Evolutionary conservation across 2,797 vertebrate genomes (phyloP).

Genomic region (Diplodus puntazzo): DNA sequence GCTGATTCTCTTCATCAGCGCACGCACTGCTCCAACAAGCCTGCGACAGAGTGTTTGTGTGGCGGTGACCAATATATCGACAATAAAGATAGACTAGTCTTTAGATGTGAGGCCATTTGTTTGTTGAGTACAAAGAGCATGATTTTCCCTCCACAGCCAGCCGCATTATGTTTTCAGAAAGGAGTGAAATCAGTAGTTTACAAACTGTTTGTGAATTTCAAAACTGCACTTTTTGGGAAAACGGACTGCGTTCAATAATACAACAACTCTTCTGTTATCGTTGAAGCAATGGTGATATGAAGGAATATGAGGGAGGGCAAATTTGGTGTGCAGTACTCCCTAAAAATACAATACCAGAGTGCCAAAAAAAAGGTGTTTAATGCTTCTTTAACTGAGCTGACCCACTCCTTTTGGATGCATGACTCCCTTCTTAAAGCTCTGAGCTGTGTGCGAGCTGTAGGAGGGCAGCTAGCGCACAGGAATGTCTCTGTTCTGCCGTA

Average conservation of each 20-base stretch:
- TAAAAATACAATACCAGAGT: conserved; percentile 37
- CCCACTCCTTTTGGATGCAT: conserved; percentile 61
- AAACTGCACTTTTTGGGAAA: conserved; percentile 39
- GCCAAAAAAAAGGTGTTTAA: conserved; percentile 56
- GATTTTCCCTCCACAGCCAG: conserved; percentile 30
- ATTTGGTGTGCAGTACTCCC: conserved; percentile 31
- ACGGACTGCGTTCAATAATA: conserved; percentile 17
- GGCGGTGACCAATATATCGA: conserved; percentile 50
- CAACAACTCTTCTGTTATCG: conserved; percentile 12
- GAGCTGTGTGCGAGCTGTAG: conserved; percentile 60
- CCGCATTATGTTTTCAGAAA: conserved; percentile 40
- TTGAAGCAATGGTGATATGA: conserved; percentile 2
- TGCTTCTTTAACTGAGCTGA: conserved; percentile 58
- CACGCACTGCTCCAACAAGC: conserved; percentile 25
- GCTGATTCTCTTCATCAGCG: conserved; percentile 61
- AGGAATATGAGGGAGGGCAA: conserved; percentile 6
- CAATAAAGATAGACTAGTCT: conserved; percentile 53
- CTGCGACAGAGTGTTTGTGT: conserved; percentile 32
- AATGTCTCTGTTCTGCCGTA: conserved; percentile 65
- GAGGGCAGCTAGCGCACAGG: conserved; percentile 61
- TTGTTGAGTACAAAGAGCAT: conserved; percentile 55
- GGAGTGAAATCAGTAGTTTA: conserved; percentile 47
- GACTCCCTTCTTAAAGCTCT: conserved; percentile 55
- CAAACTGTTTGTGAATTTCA: conserved; percentile 48
- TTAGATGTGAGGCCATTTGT: conserved; percentile 51